Base-by-base conservation (phyloP, 1,140 invertebrate genomes). In the Carposina sasakii region DNA sequence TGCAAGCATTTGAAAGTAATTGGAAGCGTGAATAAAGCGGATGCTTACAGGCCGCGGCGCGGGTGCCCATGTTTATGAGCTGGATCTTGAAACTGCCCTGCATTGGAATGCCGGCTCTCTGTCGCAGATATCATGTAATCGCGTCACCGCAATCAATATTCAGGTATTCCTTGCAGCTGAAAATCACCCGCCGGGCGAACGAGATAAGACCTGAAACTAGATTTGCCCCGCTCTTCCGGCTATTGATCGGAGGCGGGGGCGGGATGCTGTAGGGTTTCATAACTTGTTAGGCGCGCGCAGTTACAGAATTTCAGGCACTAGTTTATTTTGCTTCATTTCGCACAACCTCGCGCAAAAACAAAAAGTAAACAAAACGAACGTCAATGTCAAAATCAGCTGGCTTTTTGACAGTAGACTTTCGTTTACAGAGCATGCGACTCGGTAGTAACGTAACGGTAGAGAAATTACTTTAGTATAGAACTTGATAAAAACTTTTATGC, bases 21-120 rank as follows among this genome's bases (percentile, higher is more conserved):
- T 48, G 21, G 33, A 12, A 22, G 20, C 45, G 34, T 60, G 30
- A 53, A 53, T 26, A 43, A 36, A 39, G 43, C 36, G 47, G 56
- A 68, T 75, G 87, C 90, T 91, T 87, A 91, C 90, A 91, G 85
- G 90, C 90, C 81, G 89, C 89, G 76, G 90, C 89, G 81, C 90
- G 86, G 63, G 90, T 91, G 85, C 90, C 90, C 90, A 91, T 91
- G 85, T 91, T 91, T 85, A 89, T 88, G 67, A 89, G 87, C 74
- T 89, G 88, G 63, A 88, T 88, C 84, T 87, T 89, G 76, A 89
- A 89, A 67, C 84, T 86, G 61, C 82, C 84, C 74, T 86, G 83
- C 83, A 86, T 86, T 84, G 67, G 67, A 74, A 56, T 63, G 59
- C 63, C 71, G 61, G 64, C 66, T 31, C 15, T 31, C 63, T 60